Evolutionary conservation across 1,140 invertebrate species (phyloP).

Genomic region (Solenopsis invicta): DNA sequence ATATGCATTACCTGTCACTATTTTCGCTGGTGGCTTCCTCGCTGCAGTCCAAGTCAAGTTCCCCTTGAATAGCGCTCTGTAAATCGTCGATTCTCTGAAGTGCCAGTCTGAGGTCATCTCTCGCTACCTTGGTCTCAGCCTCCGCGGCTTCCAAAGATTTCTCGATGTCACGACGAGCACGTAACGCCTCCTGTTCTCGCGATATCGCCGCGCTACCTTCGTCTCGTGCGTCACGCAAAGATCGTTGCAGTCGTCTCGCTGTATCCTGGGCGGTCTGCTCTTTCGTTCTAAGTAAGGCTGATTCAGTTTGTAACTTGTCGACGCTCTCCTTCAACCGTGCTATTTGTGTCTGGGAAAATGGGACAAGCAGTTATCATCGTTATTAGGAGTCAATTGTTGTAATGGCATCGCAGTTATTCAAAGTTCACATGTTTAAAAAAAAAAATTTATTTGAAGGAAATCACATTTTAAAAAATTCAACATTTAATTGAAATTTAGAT

Average conservation of each 20-base stretch:
- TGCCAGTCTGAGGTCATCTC: conserved; percentile 92
- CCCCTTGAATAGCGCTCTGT: conserved; percentile 94
- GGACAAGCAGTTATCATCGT: background rate
- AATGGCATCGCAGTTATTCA: background rate
- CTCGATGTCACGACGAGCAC: conserved; percentile 90
- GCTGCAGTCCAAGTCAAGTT: conserved; percentile 88
- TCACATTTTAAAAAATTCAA: conserved; percentile 6
- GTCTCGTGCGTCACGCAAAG: conserved; percentile 91
- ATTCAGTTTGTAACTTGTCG: conserved; percentile 93
- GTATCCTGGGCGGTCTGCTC: conserved; percentile 93
- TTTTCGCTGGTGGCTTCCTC: conserved; percentile 89
- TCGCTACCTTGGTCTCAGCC: conserved; percentile 89
- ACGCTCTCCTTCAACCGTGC: conserved; percentile 93
- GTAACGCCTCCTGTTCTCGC: conserved; percentile 91
- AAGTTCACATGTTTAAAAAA: background rate
- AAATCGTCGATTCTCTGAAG: conserved; percentile 94
- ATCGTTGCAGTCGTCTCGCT: conserved; percentile 91
- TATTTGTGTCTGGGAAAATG: conserved; percentile 89
- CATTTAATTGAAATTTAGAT: background rate
- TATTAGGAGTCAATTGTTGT: too few species aligned
- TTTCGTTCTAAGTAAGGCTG: conserved; percentile 90
- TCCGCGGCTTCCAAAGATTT: conserved; percentile 90
- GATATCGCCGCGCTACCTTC: conserved; percentile 90
- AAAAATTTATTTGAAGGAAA: background rate
- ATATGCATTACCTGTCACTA: conserved; percentile 88